phyloP scores from a whole-genome alignment of 35 echinoderm and acorn worm species.

The Hemicentrotus pulcherrimus region DNA sequence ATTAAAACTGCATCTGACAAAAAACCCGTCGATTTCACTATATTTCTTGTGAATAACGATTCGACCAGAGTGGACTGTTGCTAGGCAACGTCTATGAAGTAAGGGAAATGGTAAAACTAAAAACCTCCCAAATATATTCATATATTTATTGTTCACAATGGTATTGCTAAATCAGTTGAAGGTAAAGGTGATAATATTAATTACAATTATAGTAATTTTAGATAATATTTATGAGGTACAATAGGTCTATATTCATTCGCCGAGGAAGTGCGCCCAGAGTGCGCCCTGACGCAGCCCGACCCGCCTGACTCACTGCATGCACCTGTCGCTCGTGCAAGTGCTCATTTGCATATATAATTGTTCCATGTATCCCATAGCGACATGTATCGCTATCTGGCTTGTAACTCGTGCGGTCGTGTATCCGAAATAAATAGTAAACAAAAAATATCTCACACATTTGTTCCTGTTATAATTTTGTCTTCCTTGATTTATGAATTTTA shows the following conservation, averaged over 20 bases:
- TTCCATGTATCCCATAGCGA: constrained; percentile 14
- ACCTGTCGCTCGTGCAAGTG: not conserved
- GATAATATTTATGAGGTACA: not conserved
- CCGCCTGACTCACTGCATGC: not conserved
- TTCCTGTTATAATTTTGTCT: not conserved
- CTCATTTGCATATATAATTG: constrained; percentile 17
- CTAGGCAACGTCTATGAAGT: not conserved
- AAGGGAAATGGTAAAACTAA: not conserved
- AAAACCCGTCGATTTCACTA: not conserved
- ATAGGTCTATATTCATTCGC: not conserved
- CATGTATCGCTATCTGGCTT: not conserved
- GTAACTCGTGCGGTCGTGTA: not conserved
- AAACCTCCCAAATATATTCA: no score
- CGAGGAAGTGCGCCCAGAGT: not conserved
- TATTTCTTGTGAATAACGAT: not conserved
- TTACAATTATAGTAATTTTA: no score
- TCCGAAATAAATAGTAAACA: no score
- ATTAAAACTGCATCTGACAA: not conserved
- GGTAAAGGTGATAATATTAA: no score
- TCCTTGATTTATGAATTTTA: not conserved
- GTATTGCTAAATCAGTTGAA: no score
- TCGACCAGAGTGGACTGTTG: not conserved
- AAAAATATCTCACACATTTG: not conserved
- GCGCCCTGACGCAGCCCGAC: not conserved
- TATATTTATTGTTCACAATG: no score